Conservation (phyloP, 2,113 vertebrate species). For the Scopus umbretta region DNA sequence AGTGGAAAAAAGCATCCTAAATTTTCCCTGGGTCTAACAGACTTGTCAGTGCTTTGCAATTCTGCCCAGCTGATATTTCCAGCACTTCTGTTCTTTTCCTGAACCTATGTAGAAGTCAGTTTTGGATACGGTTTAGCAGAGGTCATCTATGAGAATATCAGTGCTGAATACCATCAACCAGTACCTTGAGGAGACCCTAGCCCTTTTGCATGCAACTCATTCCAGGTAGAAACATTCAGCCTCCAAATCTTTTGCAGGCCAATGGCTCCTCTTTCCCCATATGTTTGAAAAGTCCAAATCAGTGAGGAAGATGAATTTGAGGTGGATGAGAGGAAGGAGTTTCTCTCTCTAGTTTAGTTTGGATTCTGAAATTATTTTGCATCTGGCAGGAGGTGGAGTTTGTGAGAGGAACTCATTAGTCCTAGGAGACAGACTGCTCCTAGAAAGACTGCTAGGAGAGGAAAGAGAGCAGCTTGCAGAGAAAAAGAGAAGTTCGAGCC, state of each 20-base stretch:
- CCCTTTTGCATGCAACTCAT: neutral
- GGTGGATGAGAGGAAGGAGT: neutral
- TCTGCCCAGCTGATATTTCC: neutral
- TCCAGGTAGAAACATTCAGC: neutral
- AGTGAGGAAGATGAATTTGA: neutral
- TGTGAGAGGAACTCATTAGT: neutral
- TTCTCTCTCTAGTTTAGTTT: neutral
- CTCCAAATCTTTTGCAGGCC: neutral
- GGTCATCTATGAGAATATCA: neutral
- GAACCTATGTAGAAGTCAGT: neutral
- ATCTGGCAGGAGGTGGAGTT: neutral
- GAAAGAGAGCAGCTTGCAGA: neutral
- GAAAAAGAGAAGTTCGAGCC: neutral
- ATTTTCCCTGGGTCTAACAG: neutral
- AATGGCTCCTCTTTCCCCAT: neutral
- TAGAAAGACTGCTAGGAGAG: neutral
- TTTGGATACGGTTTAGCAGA: neutral
- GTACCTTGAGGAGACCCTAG: neutral
- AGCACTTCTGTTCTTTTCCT: neutral
- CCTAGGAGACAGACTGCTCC: neutral
- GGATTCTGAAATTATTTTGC: neutral
- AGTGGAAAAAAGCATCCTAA: neutral
- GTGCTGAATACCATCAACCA: neutral
- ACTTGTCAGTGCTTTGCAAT: neutral
- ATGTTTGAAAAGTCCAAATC: neutral